Evolutionary conservation across 2,797 vertebrate genomes (phyloP).

Genomic region (Brachyalestes nurse): DNA sequence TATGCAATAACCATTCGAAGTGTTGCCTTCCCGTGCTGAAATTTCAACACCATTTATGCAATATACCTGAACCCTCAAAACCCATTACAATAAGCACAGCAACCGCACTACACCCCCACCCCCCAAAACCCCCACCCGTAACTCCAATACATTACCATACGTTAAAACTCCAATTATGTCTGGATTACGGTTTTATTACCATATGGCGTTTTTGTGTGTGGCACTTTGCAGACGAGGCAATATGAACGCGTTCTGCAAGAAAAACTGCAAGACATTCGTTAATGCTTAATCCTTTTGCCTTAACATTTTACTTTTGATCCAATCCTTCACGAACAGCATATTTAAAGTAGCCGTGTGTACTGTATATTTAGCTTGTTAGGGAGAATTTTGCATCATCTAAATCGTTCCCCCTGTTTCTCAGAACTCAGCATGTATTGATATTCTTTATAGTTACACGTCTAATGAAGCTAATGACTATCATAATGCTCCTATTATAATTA

Average conservation of each 20-base stretch:
- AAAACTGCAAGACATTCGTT: conserved; percentile 24
- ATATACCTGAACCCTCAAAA: conserved; percentile 36
- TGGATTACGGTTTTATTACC: conserved; percentile 42
- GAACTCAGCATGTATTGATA: neutral
- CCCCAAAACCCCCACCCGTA: neutral
- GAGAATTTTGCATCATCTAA: neutral
- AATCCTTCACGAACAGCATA: conserved; percentile 4
- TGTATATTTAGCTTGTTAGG: neutral
- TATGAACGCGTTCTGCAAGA: conserved; percentile 27
- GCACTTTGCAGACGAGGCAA: conserved; percentile 25
- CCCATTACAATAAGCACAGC: conserved; percentile 11
- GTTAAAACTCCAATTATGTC: conserved; percentile 41
- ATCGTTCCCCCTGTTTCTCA: neutral
- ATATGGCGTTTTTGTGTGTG: conserved; percentile 40
- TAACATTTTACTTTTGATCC: conserved; percentile 18
- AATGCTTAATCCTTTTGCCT: conserved; percentile 25
- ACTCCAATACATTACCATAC: conserved; percentile 48
- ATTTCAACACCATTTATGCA: conserved; percentile 37
- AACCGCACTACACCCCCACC: conserved; percentile 11
- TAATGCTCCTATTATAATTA: too few relatives aligned
- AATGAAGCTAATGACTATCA: too few relatives aligned
- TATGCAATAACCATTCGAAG: conserved; percentile 56
- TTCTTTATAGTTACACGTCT: neutral
- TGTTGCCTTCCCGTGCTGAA: conserved; percentile 27
- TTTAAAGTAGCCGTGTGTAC: conserved; percentile 19